These are phyloP conservation scores for Drosophila insularis DNA, from an alignment of 1,140 invertebrate species.

Conservation along the genomic window DNA sequence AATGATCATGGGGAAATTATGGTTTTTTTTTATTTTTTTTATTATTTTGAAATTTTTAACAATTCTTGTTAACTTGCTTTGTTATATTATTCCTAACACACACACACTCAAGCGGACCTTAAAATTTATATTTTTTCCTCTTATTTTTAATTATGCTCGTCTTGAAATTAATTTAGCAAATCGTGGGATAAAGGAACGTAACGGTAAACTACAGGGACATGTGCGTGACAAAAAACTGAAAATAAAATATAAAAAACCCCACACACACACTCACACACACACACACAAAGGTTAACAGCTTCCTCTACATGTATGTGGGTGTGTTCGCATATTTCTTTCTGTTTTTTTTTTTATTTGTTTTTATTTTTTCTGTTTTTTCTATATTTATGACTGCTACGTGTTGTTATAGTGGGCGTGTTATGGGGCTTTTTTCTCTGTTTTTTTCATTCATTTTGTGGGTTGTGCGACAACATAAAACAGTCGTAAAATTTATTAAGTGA, in stretches of 20 bases:
- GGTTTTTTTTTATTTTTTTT: no score
- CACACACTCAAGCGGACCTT: no score
- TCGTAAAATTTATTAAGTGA: constrained; percentile 81
- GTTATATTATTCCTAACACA: no score
- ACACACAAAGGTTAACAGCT: constrained; percentile 54
- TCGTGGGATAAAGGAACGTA: background rate
- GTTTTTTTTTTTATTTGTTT: background rate
- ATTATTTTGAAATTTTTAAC: no score
- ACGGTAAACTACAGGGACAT: constrained; percentile 19
- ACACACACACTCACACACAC: constrained; percentile 3
- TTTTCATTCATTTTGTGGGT: constrained; percentile 13
- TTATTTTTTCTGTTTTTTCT: constrained; percentile 47
- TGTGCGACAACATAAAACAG: constrained; percentile 76
- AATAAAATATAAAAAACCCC: constrained; percentile 4
- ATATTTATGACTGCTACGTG: constrained; percentile 77
- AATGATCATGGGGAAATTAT: no score
- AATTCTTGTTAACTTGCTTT: no score
- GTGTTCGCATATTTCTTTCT: constrained; percentile 16
- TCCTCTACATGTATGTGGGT: constrained; percentile 30
- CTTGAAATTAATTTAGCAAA: constrained; percentile 46
- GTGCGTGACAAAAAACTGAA: constrained; percentile 44
- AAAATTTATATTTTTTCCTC: background rate
- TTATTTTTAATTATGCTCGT: constrained; percentile 6
- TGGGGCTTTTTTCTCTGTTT: constrained; percentile 33
- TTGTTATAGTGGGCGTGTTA: constrained; percentile 71